These are phyloP conservation scores for Trogon melanurus DNA, from an alignment of 2,113 vertebrate species.

Conservation along the genomic window DNA sequence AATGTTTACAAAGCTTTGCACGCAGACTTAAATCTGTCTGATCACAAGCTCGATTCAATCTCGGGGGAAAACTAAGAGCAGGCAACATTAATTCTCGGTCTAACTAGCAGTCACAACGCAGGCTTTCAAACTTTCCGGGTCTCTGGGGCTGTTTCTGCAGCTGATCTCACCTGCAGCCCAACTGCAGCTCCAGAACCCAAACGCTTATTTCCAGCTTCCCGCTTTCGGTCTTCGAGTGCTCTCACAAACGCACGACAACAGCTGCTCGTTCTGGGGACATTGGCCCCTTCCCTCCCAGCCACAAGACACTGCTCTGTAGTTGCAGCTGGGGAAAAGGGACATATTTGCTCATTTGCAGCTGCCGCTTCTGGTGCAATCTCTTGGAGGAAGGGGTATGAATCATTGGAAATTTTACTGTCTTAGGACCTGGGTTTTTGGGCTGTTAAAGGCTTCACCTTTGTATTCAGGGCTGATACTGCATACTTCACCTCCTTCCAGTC, in stretches of 20 bases:
- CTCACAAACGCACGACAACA: neutral
- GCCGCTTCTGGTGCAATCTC: neutral
- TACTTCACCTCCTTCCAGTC: neutral
- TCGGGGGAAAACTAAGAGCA: neutral
- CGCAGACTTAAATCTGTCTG: neutral
- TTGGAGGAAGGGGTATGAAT: neutral
- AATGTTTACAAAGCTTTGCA: neutral
- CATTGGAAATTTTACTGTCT: neutral
- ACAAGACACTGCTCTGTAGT: neutral
- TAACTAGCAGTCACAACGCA: neutral
- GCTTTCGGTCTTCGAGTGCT: slow-evolving; percentile 49
- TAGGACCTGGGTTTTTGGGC: neutral
- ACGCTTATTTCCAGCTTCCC: neutral
- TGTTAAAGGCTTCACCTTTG: neutral
- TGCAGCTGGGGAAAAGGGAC: neutral
- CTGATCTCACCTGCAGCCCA: neutral
- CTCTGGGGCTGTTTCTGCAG: neutral
- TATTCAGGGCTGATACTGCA: neutral
- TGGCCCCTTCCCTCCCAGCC: neutral
- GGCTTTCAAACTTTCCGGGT: neutral
- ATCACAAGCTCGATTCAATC: neutral
- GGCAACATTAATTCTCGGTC: neutral
- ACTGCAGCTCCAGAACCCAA: neutral
- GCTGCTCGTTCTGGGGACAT: neutral
- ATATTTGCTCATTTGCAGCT: neutral